Conservation (phyloP, 2,797 vertebrate genomes). For the Vireo griseus region DNA sequence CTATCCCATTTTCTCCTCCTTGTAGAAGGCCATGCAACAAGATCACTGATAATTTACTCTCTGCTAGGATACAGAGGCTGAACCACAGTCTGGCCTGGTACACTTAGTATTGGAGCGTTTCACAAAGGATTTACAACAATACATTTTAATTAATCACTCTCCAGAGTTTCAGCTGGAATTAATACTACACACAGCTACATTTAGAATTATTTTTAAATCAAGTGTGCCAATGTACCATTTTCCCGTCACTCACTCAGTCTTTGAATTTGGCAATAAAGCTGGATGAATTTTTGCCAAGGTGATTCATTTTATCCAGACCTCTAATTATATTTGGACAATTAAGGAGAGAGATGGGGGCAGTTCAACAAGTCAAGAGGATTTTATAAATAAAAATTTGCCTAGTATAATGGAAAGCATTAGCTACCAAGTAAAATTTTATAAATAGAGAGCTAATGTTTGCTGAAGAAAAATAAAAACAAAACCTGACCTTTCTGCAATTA, state of each 20-base stretch:
- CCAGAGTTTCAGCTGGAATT: conserved; percentile 7
- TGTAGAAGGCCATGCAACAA: background rate
- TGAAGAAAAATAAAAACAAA: background rate
- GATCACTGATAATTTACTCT: background rate
- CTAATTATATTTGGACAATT: conserved; percentile 41
- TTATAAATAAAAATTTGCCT: conserved; percentile 6
- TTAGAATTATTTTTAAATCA: conserved; percentile 11
- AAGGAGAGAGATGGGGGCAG: background rate
- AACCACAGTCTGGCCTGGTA: background rate
- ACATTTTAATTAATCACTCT: conserved; percentile 10
- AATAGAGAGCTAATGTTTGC: background rate
- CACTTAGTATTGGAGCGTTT: background rate
- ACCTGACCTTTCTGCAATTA: background rate
- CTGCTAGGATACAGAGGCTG: background rate
- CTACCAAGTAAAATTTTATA: background rate
- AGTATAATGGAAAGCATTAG: background rate
- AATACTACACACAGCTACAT: background rate
- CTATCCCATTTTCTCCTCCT: background rate
- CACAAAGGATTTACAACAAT: background rate
- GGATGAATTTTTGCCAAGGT: conserved; percentile 38
- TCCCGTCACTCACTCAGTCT: background rate
- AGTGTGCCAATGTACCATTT: background rate
- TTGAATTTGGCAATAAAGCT: conserved; percentile 6
- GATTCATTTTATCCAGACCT: conserved; percentile 3
- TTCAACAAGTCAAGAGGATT: conserved; percentile 29